Evolutionary conservation across 2,888 invertebrate species (phyloP), one percentile per base, ranked within the genome.

Genomic region (Nomada fabriciana): DNA sequence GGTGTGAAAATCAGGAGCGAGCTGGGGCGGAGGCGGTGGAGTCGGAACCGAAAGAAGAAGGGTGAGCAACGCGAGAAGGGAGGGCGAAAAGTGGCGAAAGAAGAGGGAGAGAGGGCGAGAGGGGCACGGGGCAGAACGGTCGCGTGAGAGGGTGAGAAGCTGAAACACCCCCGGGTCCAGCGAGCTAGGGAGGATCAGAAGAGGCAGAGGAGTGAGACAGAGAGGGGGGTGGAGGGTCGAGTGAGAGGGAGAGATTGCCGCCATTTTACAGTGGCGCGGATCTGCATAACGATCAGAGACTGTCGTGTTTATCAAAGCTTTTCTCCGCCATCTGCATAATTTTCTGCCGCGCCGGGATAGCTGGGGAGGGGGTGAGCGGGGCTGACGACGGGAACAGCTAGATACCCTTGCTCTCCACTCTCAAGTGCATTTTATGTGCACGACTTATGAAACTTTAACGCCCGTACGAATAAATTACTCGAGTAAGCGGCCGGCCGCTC

Each of bases 241-340:
- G 90, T 88, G 90, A 89, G 89, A 89, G 90, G 91, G 90, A 86
- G 91, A 93, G 91, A 92, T 92, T 92, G 93, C 93, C 94, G 94
- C 94, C 94, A 94, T 94, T 94, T 94, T 94, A 93, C 91, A 93
- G 91, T 91, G 89, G 89, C 90, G 88, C 90, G 91, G 90, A 94
- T 94, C 94, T 94, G 93, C 93, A 94, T 94, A 94, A 94, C 93
- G 93, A 94, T 94, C 94, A 93, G 92, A 92, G 93, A 93, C 93
- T 91, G 91, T 91, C 93, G 93, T 94, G 93, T 94, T 94, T 94
- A 94, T 94, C 94, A 93, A 93, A 94, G 94, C 93, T 94, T 93
- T 93, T 94, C 93, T 94, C 93, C 93, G 91, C 90, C 93, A 93
- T 94, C 93, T 94, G 93, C 93, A 94, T 94, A 94, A 94, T 94